Evolutionary conservation across 2,113 vertebrate genomes (phyloP).

Genomic region (Bolborhynchus lineola): DNA sequence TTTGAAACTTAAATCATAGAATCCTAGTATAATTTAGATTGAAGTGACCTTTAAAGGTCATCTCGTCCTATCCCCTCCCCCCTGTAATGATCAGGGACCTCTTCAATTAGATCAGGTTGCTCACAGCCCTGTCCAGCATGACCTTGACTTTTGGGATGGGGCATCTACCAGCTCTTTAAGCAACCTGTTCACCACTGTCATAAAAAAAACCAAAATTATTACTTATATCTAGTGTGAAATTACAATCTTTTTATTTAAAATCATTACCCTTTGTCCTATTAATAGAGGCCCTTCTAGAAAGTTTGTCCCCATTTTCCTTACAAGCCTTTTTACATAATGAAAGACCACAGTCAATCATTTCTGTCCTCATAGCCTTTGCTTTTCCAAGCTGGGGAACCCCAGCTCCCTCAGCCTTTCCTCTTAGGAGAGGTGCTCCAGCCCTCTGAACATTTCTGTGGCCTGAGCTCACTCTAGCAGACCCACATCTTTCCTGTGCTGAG

Average conservation of each 20-base stretch:
- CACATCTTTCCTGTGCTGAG: fast-evolving
- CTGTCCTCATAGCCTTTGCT: neutral
- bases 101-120: neutral
- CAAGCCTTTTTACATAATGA: neutral
- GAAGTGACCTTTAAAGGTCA: neutral
- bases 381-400: neutral
- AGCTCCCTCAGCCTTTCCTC: neutral
- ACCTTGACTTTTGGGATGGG: neutral
- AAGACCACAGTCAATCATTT: neutral
- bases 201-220: neutral
- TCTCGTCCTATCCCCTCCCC: neutral
- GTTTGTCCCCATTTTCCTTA: neutral
- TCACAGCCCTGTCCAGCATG: neutral
- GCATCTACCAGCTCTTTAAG: neutral
- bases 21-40: neutral
- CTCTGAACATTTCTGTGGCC: fast-evolving
- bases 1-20: neutral
- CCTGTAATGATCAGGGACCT: neutral
- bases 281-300: neutral
- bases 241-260: neutral
- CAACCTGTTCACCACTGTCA: neutral
- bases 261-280: neutral
- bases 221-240: neutral
- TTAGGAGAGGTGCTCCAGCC: neutral
- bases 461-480: fast-evolving